Conservation (phyloP, 2,797 vertebrate species). For the Lateolabrax maculatus region DNA sequence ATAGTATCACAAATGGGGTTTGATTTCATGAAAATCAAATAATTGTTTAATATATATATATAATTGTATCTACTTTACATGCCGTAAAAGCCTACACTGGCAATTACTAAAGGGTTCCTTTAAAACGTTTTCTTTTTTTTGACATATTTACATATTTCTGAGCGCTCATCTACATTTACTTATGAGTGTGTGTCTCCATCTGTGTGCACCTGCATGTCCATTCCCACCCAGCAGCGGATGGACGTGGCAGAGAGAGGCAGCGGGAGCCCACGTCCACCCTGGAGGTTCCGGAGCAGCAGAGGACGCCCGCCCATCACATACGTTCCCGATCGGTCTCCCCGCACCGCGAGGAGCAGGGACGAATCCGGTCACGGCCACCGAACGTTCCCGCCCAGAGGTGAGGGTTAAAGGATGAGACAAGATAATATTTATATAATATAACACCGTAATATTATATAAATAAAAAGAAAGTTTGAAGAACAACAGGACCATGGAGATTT, state of each 20-base stretch:
- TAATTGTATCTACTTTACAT: no score
- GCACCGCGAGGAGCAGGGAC: slow-evolving; percentile 95
- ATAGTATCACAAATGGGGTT: neutral
- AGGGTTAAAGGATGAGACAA: slow-evolving; percentile 27
- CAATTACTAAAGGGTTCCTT: neutral
- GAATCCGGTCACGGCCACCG: slow-evolving; percentile 92
- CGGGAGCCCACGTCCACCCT: slow-evolving; percentile 88
- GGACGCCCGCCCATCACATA: slow-evolving; percentile 88
- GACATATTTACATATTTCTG: neutral
- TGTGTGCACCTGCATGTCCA: slow-evolving; percentile 3
- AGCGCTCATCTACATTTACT: neutral
- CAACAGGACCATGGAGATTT: neutral
- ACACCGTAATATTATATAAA: no score
- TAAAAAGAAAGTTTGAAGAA: neutral
- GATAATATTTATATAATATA: neutral
- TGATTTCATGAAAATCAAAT: neutral
- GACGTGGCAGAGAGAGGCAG: slow-evolving; percentile 86
- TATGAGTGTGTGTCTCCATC: slow-evolving; percentile 11
- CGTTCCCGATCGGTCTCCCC: slow-evolving; percentile 98
- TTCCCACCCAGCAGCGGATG: slow-evolving; percentile 81
- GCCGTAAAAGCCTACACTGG: no score
- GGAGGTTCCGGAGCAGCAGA: slow-evolving; percentile 95
- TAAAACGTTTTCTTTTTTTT: no score
- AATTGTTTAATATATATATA: no score
- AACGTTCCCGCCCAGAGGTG: slow-evolving; percentile 97